Conservation (phyloP, 2,888 invertebrate species). For the Lepetodrilus schrolli region DNA sequence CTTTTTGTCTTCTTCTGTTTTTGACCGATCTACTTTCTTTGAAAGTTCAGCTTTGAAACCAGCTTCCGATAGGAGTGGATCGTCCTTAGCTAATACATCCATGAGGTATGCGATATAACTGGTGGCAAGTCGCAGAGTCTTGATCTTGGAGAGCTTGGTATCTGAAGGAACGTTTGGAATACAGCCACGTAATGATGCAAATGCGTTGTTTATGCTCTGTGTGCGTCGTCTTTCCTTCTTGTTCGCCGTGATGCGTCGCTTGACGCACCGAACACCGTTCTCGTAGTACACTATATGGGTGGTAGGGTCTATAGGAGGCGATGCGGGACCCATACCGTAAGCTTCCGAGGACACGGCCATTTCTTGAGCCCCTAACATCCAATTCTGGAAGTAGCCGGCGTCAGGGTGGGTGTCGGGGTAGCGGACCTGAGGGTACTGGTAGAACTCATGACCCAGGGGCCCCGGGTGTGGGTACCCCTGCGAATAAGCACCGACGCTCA, state of each 20-base stretch:
- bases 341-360: constrained; percentile 55
- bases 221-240: constrained; percentile 94
- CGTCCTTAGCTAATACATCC: constrained; percentile 89
- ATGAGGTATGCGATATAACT: constrained; percentile 85
- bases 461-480: constrained; percentile 65
- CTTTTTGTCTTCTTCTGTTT: constrained; percentile 41
- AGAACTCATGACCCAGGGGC: constrained; percentile 61
- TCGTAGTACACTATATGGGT: constrained; percentile 47
- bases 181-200: constrained; percentile 91
- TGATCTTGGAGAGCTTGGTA: constrained; percentile 95
- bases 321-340: constrained; percentile 40
- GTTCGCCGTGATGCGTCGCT: constrained; percentile 83
- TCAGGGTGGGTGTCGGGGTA: constrained; percentile 58
- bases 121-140: constrained; percentile 91
- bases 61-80: constrained; percentile 79
- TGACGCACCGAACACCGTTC: constrained; percentile 58
- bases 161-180: constrained; percentile 97
- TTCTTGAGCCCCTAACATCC: constrained; percentile 60
- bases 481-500: constrained; percentile 64
- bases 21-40: constrained; percentile 69
- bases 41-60: constrained; percentile 91
- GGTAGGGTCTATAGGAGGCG: constrained; percentile 41
- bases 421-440: constrained; percentile 55
- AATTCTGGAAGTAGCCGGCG: constrained; percentile 62
- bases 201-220: constrained; percentile 95